Percentiles rank a stretch among this genome's conserved stretches.
These are phyloP conservation scores for Solenopsis fugax DNA, from an alignment of 1,140 invertebrate genomes.

Conservation along the genomic window DNA sequence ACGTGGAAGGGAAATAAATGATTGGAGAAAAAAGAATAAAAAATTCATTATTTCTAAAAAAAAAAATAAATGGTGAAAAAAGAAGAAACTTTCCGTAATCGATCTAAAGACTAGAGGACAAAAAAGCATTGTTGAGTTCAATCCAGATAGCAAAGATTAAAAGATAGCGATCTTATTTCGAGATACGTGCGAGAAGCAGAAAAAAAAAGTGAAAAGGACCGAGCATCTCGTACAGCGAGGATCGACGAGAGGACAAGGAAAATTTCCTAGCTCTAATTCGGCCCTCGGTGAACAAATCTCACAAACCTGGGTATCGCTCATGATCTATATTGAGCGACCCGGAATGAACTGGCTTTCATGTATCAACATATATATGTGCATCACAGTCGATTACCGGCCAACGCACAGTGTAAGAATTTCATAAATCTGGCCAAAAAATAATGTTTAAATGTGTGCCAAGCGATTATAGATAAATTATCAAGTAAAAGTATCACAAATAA, in stretches of 20 bases:
- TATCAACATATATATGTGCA: slow-evolving; percentile 14
- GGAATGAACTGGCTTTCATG: slow-evolving; percentile 71
- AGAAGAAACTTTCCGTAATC: too few species aligned
- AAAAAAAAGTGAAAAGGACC: background rate
- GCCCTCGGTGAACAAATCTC: background rate
- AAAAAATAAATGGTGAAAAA: too few species aligned
- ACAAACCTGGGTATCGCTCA: background rate
- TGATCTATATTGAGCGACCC: slow-evolving; percentile 43
- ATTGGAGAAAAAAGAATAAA: too few species aligned
- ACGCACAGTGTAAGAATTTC: too few species aligned
- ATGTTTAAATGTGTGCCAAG: too few species aligned
- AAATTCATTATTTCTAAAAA: too few species aligned
- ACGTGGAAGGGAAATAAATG: too few species aligned
- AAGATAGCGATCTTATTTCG: background rate
- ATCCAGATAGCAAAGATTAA: background rate
- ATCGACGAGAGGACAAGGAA: background rate
- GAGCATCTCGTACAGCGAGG: background rate
- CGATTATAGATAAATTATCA: too few species aligned
- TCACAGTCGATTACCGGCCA: background rate
- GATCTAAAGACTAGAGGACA: background rate
- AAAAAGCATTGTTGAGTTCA: background rate
- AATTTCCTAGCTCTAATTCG: slow-evolving; percentile 33
- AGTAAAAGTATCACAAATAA: too few species aligned
- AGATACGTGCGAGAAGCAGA: background rate
- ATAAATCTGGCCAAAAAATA: too few species aligned